Evolutionary conservation across 2,888 invertebrate species (phyloP), one percentile per base, ranked within the genome.

Genomic region (Lucinisca nassula): DNA sequence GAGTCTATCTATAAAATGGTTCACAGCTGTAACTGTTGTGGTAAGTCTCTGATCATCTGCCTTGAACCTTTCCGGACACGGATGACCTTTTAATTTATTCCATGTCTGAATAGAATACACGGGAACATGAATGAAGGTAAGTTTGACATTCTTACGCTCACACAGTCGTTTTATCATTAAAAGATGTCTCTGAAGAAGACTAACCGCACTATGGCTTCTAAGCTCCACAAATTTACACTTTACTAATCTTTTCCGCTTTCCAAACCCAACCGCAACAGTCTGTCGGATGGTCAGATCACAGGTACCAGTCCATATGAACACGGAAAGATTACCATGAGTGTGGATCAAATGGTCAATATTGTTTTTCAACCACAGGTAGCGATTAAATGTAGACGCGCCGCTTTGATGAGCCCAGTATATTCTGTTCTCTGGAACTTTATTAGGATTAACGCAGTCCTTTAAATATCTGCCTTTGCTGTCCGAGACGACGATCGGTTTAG

Each of bases 31-130:
- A 2, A 61, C 61, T n/a, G 10, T n/a, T 6, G 3, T 14, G 27
- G 61, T 61, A 3, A 61, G 61, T 14, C 27, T 61, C 14, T 61
- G n/a, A 27, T 61, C 30, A 30, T 61, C 17, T 24, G 17, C 10
- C 6, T 24, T 61, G 61, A 27, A 61, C 45, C 17, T 45, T 35
- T 38, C 38, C 8, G 74, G 74, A 38, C 40, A n/a, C 24, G 17
- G 37, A 38, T 74, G 74, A 10, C 51, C 76, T 77, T 77, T 77
- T 8, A n/a, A 8, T n/a, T 21, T 77, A 55, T 77, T 77, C 76
- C 76, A 77, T 4, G 12, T 17, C 14, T 55, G 24, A 17, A 77
- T 77, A 21, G 76, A 77, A n/a, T 77, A 77, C 21, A 55, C 24
- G 3, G 76, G 76, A 3, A 77, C 51, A 21, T 77, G 55, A 1